Evolutionary conservation across 2,888 invertebrate species (phyloP), one percentile per base, ranked within the genome.

Genomic region (Cheilosia variabilis): DNA sequence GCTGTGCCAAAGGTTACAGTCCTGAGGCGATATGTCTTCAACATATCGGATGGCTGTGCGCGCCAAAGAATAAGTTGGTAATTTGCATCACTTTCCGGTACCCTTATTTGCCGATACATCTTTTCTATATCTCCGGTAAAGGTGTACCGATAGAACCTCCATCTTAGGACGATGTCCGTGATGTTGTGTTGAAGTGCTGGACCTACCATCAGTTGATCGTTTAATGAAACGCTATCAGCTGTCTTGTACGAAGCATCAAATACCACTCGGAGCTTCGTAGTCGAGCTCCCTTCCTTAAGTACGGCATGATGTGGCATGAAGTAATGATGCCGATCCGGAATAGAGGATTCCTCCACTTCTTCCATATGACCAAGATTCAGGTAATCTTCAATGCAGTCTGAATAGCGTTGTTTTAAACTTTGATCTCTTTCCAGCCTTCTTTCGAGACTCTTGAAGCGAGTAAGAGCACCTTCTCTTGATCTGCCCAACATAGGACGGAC

Each of bases 91-190:
- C 41, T 0, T 15, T 41, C 31, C 31, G 31, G 6, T 19, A 62
- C 63, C 37, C 34, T 55, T n/a, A 72, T 58, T 47, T 58, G 58
- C 2, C 60, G 27, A 19, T 73, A 73, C 63, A 73, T 72, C 34
- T 58, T 63, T 15, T 73, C 63, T 24, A 63, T 63, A 19, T 63
- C 55, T n/a, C 55, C 47, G 15, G 55, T 73, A 22, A 63, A 55
- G 2, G 65, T 58, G 19, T 57, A 34, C 7, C 24, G 53, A 37
- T 63, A 63, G 34, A 55, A 22, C n/a, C 60, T 58, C 52, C 60
- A 52, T 41, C 13, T 57, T 15, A 57, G 55, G 45, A 69, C 6
- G n/a, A 69, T 31, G 45, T 15, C 50, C 13, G 34, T 71, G 37
- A 69, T 57, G 45, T 27, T 34, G 7, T 19, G 19, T 24, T 57